These are phyloP conservation scores for Timema podura DNA, from an alignment of 2,888 invertebrate genomes.

Conservation along the genomic window DNA sequence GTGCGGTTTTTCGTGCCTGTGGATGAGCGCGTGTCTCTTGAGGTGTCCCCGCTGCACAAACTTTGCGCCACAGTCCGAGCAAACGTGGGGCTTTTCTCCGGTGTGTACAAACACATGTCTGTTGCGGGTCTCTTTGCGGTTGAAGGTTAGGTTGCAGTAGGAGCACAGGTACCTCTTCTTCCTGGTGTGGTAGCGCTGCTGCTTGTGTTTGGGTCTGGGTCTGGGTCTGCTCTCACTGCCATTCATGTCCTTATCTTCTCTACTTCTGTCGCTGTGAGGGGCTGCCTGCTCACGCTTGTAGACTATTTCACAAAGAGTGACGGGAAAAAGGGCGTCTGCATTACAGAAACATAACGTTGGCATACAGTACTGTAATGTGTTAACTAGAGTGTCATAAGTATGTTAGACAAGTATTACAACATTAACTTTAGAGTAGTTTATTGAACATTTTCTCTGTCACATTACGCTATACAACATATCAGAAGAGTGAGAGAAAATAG, in stretches of 20 bases:
- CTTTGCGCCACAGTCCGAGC: neutral
- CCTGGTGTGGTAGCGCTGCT: neutral
- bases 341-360: no score
- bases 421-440: no score
- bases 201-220: no score
- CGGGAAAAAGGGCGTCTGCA: neutral
- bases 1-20: neutral
- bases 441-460: no score
- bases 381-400: no score
- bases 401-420: no score
- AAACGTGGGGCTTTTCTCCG: neutral
- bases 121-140: neutral
- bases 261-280: no score
- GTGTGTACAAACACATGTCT: neutral
- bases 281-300: neutral
- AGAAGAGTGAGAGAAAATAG: no score
- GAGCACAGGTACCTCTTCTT: neutral
- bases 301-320: neutral
- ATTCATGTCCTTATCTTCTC: no score
- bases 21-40: constrained; percentile 13
- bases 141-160: neutral
- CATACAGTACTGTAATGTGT: no score
- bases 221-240: no score
- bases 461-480: no score
- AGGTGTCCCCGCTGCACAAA: constrained; percentile 9